Base-by-base conservation (phyloP, 1,140 invertebrate species). In the Micrasema minimum region DNA sequence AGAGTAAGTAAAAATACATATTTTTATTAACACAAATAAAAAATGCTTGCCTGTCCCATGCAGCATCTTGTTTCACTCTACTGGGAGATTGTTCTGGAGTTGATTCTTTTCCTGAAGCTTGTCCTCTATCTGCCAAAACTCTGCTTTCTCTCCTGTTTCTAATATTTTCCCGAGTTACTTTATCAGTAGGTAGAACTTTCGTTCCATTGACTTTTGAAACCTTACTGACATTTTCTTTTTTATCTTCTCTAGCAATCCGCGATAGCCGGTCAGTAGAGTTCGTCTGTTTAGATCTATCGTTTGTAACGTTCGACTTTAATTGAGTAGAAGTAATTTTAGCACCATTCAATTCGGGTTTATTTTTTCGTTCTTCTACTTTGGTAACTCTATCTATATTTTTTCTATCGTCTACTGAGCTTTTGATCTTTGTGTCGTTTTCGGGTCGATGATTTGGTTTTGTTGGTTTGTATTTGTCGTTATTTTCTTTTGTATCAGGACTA, bases 41-140 rank as follows among this genome's bases (percentile, higher is more conserved):
- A n/a, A n/a, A n/a, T n/a, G n/a, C 26, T 23, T 70, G 72, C 71
- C 59, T 75, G 11, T 75, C 74, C 71, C 74, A 72, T 10, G 50
- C 14, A 50, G 53, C 14, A 23, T 76, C 72, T 14, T 78, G 77
- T 37, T 78, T 81, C 50, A 75, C 78, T 72, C 82, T 80, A 5
- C 78, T 84, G 2, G 84, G 85, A 16, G 85, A 85, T 69, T 83
- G 80, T 79, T 87, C 85, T 7, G 83, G 83, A 0, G 87, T 88
- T 7, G 87, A 88, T 76, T 89, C 88, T 74, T 88, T 88, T 1
- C 87, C 88, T 10, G 87, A 88, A 2, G 85, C 85, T 75, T 87
- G 85, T 45, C 85, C 85, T 78, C 86, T 80, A 62, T 83, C 81
- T 5, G 80, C 78, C 9, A 76, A 26, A 9, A 41, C 46, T 65